Evolutionary conservation across 2,888 invertebrate genomes (phyloP), one percentile per base, ranked within the genome.

Genomic region (Sphaeridia pumilis): DNA sequence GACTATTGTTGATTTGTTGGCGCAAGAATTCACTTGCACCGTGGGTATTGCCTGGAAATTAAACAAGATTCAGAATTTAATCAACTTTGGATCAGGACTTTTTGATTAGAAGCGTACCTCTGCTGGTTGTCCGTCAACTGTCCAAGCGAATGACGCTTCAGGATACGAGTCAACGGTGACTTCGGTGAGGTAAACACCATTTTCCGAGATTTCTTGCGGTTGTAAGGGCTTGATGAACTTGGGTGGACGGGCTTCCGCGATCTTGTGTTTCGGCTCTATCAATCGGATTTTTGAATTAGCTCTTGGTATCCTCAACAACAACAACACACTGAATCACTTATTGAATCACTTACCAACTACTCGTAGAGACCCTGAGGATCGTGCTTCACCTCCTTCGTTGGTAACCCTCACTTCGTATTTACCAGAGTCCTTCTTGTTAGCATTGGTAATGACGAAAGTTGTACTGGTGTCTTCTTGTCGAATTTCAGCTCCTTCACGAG

Each of bases 341-440:
- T 17, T 41, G 7, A 7, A 41, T 12, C 36, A 44, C 21, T 75
- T 71, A 68, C 80, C 78, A 34, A 77, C 76, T 17, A 93, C 77
- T 56, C 83, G 80, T n/a, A 93, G 80, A 0, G 87, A 84, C 54
- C 88, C 83, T 2, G 84, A 84, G 31, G 87, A 81, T 67, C 84
- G 81, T 1, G 83, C 84, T 67, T 86, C 82, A 12, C 87, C 83
- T 43, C 78, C 80, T 55, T 78, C 76, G 71, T 86, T 87, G 66
- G 80, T 77, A n/a, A 87, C 82, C 25, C 82, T 75, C 14, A 89
- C 81, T 75, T 90, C 89, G 70, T 90, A 93, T 71, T 87, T 88
- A 26, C 93, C 93, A 55, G 79, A 78, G 68, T 86, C 83, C 67
- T 82, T 82, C 69, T 81, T 82, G 41, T 79, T 78, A 65, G 79